phyloP scores from a whole-genome alignment of 2,888 invertebrate species.

The Hipparchia sbordonii region DNA sequence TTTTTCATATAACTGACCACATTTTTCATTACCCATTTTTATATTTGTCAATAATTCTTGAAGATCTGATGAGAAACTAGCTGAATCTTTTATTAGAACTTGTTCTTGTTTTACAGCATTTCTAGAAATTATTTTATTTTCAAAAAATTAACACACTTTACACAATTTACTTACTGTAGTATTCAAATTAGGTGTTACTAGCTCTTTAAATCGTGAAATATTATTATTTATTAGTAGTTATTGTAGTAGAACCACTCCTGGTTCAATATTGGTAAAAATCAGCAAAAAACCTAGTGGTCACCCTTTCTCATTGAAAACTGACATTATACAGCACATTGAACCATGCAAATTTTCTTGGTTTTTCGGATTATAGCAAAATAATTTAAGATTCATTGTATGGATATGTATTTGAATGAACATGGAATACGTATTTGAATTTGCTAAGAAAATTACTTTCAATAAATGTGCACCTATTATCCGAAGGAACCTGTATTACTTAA shows the following conservation, averaged over 20 bases:
- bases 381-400: too few relatives aligned
- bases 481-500: too few relatives aligned
- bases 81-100: slow-evolving; percentile 74
- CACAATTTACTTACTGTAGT: not conserved
- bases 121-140: slow-evolving; percentile 50
- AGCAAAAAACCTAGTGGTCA: not conserved
- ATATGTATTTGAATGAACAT: too few relatives aligned
- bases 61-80: slow-evolving; percentile 76
- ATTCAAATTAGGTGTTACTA: not conserved
- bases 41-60: slow-evolving; percentile 74
- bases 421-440: too few relatives aligned
- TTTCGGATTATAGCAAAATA: too few relatives aligned
- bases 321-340: too few relatives aligned
- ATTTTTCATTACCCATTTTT: slow-evolving; percentile 70
- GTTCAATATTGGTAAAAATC: not conserved
- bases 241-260: too few relatives aligned
- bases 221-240: not conserved
- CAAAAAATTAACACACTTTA: not conserved
- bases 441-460: too few relatives aligned
- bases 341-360: too few relatives aligned
- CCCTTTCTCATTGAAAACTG: not conserved
- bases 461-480: too few relatives aligned
- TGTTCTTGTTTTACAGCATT: slow-evolving; percentile 80
- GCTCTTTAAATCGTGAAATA: not conserved
- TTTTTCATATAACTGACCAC: slow-evolving; percentile 73